Base-by-base conservation (phyloP, 2,113 vertebrate species). In the Ceyx margarethae region DNA sequence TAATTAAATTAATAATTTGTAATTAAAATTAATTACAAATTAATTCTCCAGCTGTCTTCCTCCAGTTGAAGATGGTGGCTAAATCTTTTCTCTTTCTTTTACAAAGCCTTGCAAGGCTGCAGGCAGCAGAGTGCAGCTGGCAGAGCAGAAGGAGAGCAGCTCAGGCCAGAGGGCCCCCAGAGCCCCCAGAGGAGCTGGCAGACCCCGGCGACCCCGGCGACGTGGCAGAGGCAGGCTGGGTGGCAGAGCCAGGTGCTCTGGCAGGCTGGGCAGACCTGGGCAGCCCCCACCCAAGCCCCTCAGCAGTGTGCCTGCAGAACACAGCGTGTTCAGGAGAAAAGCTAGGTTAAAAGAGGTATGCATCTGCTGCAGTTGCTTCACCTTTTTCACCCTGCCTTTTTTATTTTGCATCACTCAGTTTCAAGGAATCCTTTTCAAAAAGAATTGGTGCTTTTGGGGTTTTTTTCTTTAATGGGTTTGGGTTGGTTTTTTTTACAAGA, bases 331-430 rank as follows among this genome's bases (percentile, higher is more conserved):
- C 73, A 97, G 96, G 95, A 98, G 97, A 88, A 98, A 97, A 94
- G 98, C 97, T 69, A 94, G 95, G 56, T 97, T 99, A 75, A 97
- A 97, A 96, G 98, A 99, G 98, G 99, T 99, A 95, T 28, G 80
- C 71, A 37, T 53, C 74, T 95, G 84, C 69, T 73, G 69, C 25
- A 89, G 67, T 78, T 90, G 68, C 51, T 85, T 90, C 42, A 22
- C 57, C 89, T 25, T 69, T 42, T 68, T 71, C 18, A 8, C 57
- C 16, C 7, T 0, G 2, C 22, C 48, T 51, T 15, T 11, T 1
- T 1, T 9, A n/a, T 28, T 45, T 58, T 74, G 37, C 2, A 66
- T 66, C 6, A 9, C 15, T 61, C 81, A 3, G 35, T 81, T 92
- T 76, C 28, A 60, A 26, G 31, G 2, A 77, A 71, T 81, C 1